Conservation (phyloP, 2,888 invertebrate genomes). For the Belgica antarctica region DNA sequence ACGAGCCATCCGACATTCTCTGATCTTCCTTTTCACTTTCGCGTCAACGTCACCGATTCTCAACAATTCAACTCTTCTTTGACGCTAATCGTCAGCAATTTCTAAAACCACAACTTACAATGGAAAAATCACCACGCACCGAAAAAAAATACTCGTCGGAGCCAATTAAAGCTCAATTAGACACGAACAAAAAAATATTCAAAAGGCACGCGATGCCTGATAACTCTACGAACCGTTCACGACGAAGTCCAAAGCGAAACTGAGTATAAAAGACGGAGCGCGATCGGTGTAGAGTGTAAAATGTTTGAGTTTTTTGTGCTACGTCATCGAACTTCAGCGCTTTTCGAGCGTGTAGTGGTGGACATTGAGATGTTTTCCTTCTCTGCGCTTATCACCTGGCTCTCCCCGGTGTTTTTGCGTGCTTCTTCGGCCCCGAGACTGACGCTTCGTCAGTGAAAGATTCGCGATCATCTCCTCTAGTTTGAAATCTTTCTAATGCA, state of each 20-base stretch:
- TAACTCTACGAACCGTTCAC: conserved; percentile 9
- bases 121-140: not conserved
- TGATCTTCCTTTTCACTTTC: no score
- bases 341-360: not conserved
- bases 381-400: not conserved
- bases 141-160: not conserved
- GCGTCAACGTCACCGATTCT: not conserved
- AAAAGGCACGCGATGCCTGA: not conserved
- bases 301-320: not conserved
- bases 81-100: not conserved
- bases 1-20: no score
- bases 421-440: not conserved
- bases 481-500: not conserved
- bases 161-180: conserved; percentile 36
- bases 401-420: not conserved
- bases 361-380: not conserved
- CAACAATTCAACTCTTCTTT: not conserved
- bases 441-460: not conserved
- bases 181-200: conserved; percentile 10
- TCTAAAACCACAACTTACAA: not conserved
- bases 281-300: conserved; percentile 24
- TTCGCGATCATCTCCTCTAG: not conserved
- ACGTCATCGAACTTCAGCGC: not conserved
- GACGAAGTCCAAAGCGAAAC: conserved; percentile 28
- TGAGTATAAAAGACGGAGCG: conserved; percentile 21